Evolutionary conservation across 1,140 invertebrate species (phyloP).

Genomic region (Drosophila melanogaster): Release_6_plus_ISO1_MT NC_004354.4:17854501-17855000

Average conservation of each 20-base stretch:
- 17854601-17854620: conserved; percentile 87
- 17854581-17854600: conserved; percentile 86
- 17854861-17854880: not conserved
- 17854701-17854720: conserved; percentile 56
- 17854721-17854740: conserved; percentile 66
- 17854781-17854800: too few species aligned
- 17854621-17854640: conserved; percentile 85
- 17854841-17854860: not conserved
- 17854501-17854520: conserved; percentile 86
- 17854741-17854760: not conserved
- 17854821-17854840: too few species aligned
- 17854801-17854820: too few species aligned
- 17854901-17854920: not conserved
- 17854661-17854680: conserved; percentile 42
- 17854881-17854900: not conserved
- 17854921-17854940: not conserved
- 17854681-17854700: conserved; percentile 50
- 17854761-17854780: too few species aligned
- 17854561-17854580: conserved; percentile 86
- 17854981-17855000: too few species aligned
- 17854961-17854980: too few species aligned
- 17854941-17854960: too few species aligned
- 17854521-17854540: conserved; percentile 85
- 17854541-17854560: conserved; percentile 87
- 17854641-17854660: conserved; percentile 87